Evolutionary conservation across 2,888 invertebrate genomes (phyloP), one percentile per base, ranked within the genome.

Genomic region (Escarpia spicata): DNA sequence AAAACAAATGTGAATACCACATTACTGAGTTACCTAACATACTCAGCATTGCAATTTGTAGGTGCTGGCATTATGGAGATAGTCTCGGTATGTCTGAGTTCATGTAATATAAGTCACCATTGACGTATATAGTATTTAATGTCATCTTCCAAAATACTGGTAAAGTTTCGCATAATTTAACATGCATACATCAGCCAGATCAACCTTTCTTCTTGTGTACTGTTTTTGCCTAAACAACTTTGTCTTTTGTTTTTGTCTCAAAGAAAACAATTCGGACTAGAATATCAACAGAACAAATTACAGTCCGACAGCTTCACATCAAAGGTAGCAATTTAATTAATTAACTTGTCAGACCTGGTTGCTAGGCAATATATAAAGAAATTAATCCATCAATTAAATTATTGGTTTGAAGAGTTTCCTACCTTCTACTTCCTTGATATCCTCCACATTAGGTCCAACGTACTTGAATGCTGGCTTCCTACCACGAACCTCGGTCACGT

Each of bases 401-500:
- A 58, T 92, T 52, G 90, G 43, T n/a, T 75, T 60, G 2, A 60
- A 19, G 75, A 75, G 75, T 75, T 75, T 75, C 75, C 15, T 75
- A 75, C 75, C 75, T 75, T 75, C 75, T 26, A 75, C 75, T 75
- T 75, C 26, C 31, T 92, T 12, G 52, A 91, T 44, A 26, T 94
- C 94, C 75, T 95, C 95, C 26, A 96, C 93, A 93, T 95, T 95
- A 52, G 96, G 96, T 91, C 98, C 98, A 93, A 97, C 97, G 96
- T 98, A 98, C 95, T 97, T 97, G 96, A 97, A 98, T 93, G 97
- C 97, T 94, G 98, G 97, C 95, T 98, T 98, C 95, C 97, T 97
- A 95, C 97, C 96, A 89, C 97, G 96, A 96, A 97, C 96, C 96
- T 96, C 97, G 94, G 97, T 97, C 93, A 97, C 97, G 94, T 97